Conservation (phyloP, 1,140 invertebrate species). For the Ridgeia piscesae region DNA sequence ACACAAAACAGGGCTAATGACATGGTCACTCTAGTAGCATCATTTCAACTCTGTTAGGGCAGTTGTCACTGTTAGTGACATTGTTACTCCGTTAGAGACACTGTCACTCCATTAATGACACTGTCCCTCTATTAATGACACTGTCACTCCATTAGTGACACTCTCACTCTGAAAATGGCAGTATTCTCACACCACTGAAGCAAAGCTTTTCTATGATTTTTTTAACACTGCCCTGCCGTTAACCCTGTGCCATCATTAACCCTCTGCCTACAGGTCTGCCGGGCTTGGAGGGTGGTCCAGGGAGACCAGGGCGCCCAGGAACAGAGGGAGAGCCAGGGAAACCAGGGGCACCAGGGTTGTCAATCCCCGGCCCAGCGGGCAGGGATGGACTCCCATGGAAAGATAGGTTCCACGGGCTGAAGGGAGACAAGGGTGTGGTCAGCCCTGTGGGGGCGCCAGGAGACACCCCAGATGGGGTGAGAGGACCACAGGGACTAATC, state of each 20-base stretch:
- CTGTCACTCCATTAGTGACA: too few relatives aligned
- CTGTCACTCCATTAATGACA: too few relatives aligned
- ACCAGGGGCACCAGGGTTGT: slow-evolving; percentile 13
- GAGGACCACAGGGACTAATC: slow-evolving; percentile 14
- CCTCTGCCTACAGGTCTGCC: slow-evolving; percentile 46
- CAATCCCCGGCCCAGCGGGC: slow-evolving; percentile 17
- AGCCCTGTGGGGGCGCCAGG: slow-evolving; percentile 16
- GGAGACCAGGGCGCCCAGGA: slow-evolving; percentile 24
- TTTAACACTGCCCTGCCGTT: neutral
- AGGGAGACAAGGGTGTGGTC: slow-evolving; percentile 30
- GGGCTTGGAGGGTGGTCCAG: slow-evolving; percentile 59
- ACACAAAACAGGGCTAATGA: too few relatives aligned
- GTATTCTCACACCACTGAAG: too few relatives aligned
- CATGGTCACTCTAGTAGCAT: too few relatives aligned
- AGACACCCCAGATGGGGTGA: slow-evolving; percentile 17
- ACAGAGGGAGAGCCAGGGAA: slow-evolving; percentile 30
- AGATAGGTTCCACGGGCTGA: slow-evolving; percentile 25
- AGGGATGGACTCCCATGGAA: slow-evolving; percentile 23
- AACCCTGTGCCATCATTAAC: neutral
- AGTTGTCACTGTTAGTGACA: too few relatives aligned
- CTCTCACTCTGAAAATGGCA: too few relatives aligned
- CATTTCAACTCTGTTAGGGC: too few relatives aligned
- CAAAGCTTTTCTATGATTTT: too few relatives aligned
- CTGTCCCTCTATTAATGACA: too few relatives aligned
- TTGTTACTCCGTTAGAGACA: too few relatives aligned